A percentile compares a stretch with the other conserved stretches of the same genome.
These are phyloP conservation scores for Drosophila anceps DNA, from an alignment of 2,888 invertebrate genomes.

Conservation along the genomic window DNA sequence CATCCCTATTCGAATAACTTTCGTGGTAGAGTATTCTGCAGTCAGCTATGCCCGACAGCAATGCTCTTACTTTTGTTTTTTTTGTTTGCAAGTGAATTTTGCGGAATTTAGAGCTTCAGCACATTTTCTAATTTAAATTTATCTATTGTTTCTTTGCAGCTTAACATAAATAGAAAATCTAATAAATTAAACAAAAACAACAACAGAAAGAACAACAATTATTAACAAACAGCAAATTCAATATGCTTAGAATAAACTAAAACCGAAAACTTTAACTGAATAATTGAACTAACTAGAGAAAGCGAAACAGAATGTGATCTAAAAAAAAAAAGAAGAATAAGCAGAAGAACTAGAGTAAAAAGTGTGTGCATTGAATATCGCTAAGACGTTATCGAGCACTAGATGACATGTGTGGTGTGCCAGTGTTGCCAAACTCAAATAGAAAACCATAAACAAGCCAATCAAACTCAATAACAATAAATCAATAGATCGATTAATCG, in stretches of 20 bases:
- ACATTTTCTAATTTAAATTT: constrained; percentile 20
- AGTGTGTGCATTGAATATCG: constrained; percentile 10
- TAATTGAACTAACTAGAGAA: constrained; percentile 8
- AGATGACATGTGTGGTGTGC: constrained; percentile 19
- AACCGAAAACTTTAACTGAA: constrained; percentile 9
- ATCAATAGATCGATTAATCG: constrained; percentile 8
- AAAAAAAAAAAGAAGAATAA: background rate
- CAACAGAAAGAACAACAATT: constrained; percentile 27
- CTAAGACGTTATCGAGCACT: constrained; percentile 13
- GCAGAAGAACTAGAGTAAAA: background rate
- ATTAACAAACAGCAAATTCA: constrained; percentile 40
- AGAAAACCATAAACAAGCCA: constrained; percentile 15
- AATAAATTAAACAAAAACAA: constrained; percentile 27
- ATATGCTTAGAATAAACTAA: constrained; percentile 27
- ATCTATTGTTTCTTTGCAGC: constrained; percentile 29
- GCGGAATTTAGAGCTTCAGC: constrained; percentile 4
- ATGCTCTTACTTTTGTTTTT: background rate
- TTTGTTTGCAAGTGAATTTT: background rate
- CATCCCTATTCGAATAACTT: too few relatives aligned
- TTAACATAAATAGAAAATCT: constrained; percentile 24
- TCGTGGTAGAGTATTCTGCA: background rate
- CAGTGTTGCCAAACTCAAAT: constrained; percentile 44
- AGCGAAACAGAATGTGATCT: constrained; percentile 38
- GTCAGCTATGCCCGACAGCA: background rate
- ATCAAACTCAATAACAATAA: constrained; percentile 18